A percentile compares a stretch with the other conserved stretches of the same genome.
These are phyloP conservation scores for Theocolax elegans DNA, from an alignment of 1,140 invertebrate species.

Conservation along the genomic window DNA sequence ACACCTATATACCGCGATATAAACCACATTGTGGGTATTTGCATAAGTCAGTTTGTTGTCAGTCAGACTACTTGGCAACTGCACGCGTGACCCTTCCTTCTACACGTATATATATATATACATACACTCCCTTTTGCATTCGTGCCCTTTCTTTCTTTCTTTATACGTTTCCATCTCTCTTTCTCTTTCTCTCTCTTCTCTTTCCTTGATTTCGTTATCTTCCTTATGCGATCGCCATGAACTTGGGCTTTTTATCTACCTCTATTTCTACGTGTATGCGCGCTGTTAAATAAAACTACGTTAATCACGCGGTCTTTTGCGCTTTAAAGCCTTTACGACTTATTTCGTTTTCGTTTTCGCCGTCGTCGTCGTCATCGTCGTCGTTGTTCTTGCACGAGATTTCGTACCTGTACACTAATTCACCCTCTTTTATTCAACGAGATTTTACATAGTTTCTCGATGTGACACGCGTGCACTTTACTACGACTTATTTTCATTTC, in stretches of 20 bases:
- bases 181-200: conserved; percentile 26
- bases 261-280: conserved; percentile 1
- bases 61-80: conserved; percentile 65
- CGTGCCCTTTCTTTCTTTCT: conserved; percentile 48
- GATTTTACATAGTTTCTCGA: too few relatives aligned
- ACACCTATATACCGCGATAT: neutral
- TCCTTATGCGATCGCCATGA: conserved; percentile 26
- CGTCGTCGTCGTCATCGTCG: too few relatives aligned
- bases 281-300: conserved; percentile 24
- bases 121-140: neutral
- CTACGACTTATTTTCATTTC: too few relatives aligned
- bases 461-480: too few relatives aligned
- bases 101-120: conserved; percentile 14
- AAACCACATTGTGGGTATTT: conserved; percentile 63
- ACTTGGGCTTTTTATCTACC: conserved; percentile 24
- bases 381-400: too few relatives aligned
- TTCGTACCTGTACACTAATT: too few relatives aligned
- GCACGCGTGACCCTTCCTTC: conserved; percentile 58
- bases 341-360: neutral
- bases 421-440: too few relatives aligned
- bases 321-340: conserved; percentile 8
- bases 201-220: conserved; percentile 39
- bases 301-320: conserved; percentile 29
- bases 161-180: conserved; percentile 48
- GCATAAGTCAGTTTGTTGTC: conserved; percentile 68